Base-by-base conservation (phyloP, 2,113 vertebrate genomes). In the Gasterosteus aculeatus region DNA sequence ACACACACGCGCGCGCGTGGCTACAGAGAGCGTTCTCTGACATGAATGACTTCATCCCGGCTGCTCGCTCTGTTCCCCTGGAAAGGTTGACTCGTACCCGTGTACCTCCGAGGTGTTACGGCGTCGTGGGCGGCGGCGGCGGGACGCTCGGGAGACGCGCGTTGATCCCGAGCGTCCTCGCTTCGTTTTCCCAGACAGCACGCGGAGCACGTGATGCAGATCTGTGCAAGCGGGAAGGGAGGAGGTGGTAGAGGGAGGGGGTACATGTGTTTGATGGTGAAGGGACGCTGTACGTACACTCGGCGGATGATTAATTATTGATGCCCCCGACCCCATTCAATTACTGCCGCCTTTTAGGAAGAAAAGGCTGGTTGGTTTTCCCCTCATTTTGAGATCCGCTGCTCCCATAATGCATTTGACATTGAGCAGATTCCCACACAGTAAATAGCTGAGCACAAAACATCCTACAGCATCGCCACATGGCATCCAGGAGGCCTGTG, bases 241-340 rank as follows among this genome's bases (percentile, higher is more conserved):
- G 9, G 15, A 18, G 19, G 7, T 4, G 29, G 14, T 4, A 10
- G 22, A 2, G 33, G n/a, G 59, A 49, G 18, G 44, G 33, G 33
- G 39, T 76, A 77, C 83, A 87, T 41, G 58, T 84, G 64, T 88
- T 72, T 85, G 81, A 90, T 77, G 74, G 62, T 31, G 58, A 41
- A 75, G 51, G 67, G 61, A 51, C n/a, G 41, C 80, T 75, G 77
- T 58, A 65, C 57, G 73, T 78, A 75, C 73, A 81, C 69, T 76
- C 64, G 29, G 18, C 6, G 53, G 76, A 75, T 61, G 77, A 76
- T 88, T 84, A 85, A 90, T 92, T 85, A 88, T 90, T 78, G 75
- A 92, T 88, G 84, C 4, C 18, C 10, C 69, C 44, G 14, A 59
- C 60, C 44, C 76, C 38, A 4, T 86, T 89, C 74, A 86, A 67